A percentile compares a stretch with the other conserved stretches of the same genome.
These are phyloP conservation scores for Halesus radiatus DNA, from an alignment of 1,140 invertebrate genomes.

Conservation along the genomic window DNA sequence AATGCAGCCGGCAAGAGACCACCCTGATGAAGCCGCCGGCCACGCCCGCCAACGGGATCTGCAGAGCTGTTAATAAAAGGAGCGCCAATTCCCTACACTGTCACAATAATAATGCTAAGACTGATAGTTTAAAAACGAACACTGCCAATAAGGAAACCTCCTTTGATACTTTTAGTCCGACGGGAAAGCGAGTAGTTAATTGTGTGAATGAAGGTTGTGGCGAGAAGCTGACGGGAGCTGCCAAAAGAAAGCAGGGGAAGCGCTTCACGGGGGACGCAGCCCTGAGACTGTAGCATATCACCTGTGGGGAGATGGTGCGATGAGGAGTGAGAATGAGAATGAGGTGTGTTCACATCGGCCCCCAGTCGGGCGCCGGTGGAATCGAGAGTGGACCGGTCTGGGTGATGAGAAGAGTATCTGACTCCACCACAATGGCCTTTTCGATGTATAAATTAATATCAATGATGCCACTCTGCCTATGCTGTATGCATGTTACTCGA, in stretches of 20 bases:
- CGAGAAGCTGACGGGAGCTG: slow-evolving; percentile 42
- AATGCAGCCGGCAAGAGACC: neutral
- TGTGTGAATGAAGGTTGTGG: neutral
- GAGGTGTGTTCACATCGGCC: neutral
- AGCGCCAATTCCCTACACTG: slow-evolving; percentile 40
- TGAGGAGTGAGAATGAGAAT: neutral
- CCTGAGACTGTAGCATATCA: slow-evolving; percentile 19
- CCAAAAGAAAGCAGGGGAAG: slow-evolving; percentile 51
- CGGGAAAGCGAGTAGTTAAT: slow-evolving; percentile 25
- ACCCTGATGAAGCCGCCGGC: neutral
- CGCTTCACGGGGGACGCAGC: neutral
- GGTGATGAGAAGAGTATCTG: slow-evolving; percentile 1
- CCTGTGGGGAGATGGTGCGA: too few relatives aligned
- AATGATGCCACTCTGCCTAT: slow-evolving; percentile 56
- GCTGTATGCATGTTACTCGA: slow-evolving; percentile 46
- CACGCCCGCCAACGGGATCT: slow-evolving; percentile 43
- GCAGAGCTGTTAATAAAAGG: slow-evolving; percentile 41
- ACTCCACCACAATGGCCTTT: slow-evolving; percentile 53
- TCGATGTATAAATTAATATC: slow-evolving; percentile 53
- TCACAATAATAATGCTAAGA: slow-evolving; percentile 56
- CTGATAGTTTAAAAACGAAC: slow-evolving; percentile 54
- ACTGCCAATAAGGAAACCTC: slow-evolving; percentile 43
- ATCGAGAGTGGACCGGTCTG: slow-evolving; percentile 4
- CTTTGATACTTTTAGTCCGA: slow-evolving; percentile 30
- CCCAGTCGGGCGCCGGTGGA: too few relatives aligned